Evolutionary conservation across 2,113 vertebrate genomes (phyloP), one percentile per base, ranked within the genome.

Genomic region (Porphyrio hochstetteri): DNA sequence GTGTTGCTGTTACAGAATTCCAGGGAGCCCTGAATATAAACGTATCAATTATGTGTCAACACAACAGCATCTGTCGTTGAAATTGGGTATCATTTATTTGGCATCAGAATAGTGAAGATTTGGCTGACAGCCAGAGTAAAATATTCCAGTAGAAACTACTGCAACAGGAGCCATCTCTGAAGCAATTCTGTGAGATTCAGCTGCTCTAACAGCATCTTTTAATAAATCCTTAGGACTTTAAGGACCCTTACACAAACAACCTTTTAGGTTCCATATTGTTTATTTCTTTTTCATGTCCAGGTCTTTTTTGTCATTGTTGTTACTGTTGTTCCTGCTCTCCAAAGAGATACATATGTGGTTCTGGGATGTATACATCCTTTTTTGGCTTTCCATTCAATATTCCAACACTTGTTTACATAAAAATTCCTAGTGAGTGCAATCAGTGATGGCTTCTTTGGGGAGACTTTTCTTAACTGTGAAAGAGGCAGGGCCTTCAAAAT

Each of bases 21-120:
- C 60, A 91, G 90, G 64, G 82, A 93, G 88, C 80, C 38, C 48
- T 53, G 93, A 68, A 46, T 83, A 65, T 63, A 91, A 95, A 87
- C 16, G 15, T 95, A 96, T 96, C 88, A 93, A 91, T 96, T 96
- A 86, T 82, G 55, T 96, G 91, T 94, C 96, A 92, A 82, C 92
- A 84, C 91, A 92, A 82, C 86, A 93, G 92, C 93, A 92, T 95
- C 96, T 96, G 93, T 84, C 44, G 0, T 95, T 86, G 80, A 92
- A 94, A 96, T 88, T 92, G 57, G 71, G 57, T 90, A 86, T 95
- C 57, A 20, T 93, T 97, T 93, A 76, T 94, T 95, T 97, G 96
- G 95, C 93, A 95, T 96, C 89, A 92, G 87, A 55, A 14, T 87
- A 82, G 93, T 70, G 44, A 84, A 91, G 87, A 50, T 91, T 85